Evolutionary conservation across 2,888 invertebrate species (phyloP).

Genomic region (Epsilonema sp.): DNA sequence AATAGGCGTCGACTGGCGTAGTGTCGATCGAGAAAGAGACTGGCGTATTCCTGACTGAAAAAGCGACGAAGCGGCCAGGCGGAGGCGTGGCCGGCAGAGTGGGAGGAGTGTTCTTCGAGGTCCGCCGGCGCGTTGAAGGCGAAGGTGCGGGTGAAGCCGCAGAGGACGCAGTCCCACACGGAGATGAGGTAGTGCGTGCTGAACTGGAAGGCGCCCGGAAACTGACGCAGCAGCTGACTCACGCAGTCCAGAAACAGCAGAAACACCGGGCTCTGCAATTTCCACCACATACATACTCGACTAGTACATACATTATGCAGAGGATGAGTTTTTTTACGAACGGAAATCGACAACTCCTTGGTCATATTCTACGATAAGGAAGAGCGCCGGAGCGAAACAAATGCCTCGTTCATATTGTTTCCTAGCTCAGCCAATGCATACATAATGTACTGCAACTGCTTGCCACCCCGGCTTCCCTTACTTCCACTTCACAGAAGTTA

Average conservation of each 20-base stretch:
- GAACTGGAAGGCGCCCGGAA: constrained; percentile 67
- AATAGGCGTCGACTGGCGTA: constrained; percentile 28
- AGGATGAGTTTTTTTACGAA: too few relatives aligned
- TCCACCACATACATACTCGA: too few relatives aligned
- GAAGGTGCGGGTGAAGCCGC: constrained; percentile 75
- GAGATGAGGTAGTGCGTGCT: constrained; percentile 74
- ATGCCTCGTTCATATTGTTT: too few relatives aligned
- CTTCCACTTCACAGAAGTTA: too few relatives aligned
- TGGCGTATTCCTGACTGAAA: constrained; percentile 55
- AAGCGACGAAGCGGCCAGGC: background rate
- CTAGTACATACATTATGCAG: too few relatives aligned
- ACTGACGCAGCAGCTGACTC: constrained; percentile 72
- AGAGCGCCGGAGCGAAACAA: too few relatives aligned
- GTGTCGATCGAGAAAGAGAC: constrained; percentile 63
- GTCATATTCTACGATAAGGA: too few relatives aligned
- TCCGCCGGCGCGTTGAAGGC: constrained; percentile 77
- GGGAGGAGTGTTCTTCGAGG: constrained; percentile 41
- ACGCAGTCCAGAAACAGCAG: constrained; percentile 75
- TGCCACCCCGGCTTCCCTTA: too few relatives aligned
- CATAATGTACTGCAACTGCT: too few relatives aligned
- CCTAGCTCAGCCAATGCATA: too few relatives aligned
- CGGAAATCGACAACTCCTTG: too few relatives aligned
- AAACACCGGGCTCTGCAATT: constrained; percentile 60
- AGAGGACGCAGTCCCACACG: constrained; percentile 69
- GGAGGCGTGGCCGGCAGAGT: background rate